These are phyloP conservation scores for Tragulus kanchil DNA, from an alignment of 2,113 vertebrate genomes.

Conservation along the genomic window DNA sequence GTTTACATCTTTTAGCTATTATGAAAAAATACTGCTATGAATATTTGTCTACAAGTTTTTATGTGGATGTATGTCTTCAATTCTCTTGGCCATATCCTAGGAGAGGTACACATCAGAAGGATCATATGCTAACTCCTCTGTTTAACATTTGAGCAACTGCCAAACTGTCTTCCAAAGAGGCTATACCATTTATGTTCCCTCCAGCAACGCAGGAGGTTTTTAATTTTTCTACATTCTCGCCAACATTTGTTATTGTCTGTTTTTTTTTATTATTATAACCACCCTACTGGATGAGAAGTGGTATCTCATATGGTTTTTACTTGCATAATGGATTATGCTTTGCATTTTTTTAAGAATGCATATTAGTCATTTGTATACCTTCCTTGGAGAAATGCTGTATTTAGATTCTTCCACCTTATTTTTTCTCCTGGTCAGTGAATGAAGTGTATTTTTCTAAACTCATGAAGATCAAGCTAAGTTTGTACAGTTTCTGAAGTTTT, in stretches of 20 bases:
- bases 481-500: background rate
- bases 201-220: background rate
- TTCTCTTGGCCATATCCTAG: constrained; percentile 33
- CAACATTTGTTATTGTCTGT: constrained; percentile 46
- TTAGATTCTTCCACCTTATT: background rate
- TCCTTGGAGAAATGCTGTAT: background rate
- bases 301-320: constrained; percentile 10
- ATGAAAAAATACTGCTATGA: constrained; percentile 2
- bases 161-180: background rate
- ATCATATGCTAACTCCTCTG: background rate
- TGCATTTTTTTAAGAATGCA: background rate
- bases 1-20: background rate
- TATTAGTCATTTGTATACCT: background rate
- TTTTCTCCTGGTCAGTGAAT: constrained; percentile 1
- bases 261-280: constrained; percentile 33
- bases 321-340: constrained; percentile 1
- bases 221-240: background rate
- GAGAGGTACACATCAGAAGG: background rate
- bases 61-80: background rate
- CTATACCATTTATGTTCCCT: background rate
- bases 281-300: background rate
- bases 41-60: background rate
- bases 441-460: constrained; percentile 21
- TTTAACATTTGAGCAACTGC: constrained; percentile 13
- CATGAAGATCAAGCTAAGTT: constrained; percentile 10